A percentile compares a stretch with the other conserved stretches of the same genome.
phyloP scores from a whole-genome alignment of 2,888 invertebrate species.

The Lasioglossum zephyrum region DNA sequence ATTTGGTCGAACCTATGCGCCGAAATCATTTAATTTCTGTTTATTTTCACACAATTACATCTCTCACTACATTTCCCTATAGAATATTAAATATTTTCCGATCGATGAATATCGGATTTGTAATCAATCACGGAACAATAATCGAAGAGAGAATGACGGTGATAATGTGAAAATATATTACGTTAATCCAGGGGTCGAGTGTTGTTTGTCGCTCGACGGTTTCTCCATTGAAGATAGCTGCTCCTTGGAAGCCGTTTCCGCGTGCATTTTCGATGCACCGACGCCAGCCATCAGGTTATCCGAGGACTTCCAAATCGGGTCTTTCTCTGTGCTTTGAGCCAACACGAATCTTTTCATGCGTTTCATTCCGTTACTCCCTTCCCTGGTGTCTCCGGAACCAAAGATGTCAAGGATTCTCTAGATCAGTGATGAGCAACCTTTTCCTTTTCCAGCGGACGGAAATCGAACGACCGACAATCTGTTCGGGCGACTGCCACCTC shows the following conservation, averaged over 20 bases:
- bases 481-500: not conserved
- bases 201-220: conserved; percentile 7
- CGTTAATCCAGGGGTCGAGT: conserved; percentile 61
- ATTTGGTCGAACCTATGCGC: no score
- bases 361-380: conserved; percentile 69
- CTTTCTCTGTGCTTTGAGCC: conserved; percentile 78
- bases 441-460: not conserved
- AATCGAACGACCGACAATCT: not conserved
- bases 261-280: conserved; percentile 72
- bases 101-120: not conserved
- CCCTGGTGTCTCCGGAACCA: not conserved
- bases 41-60: no score
- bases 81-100: not conserved
- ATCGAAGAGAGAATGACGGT: not conserved
- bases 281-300: conserved; percentile 78
- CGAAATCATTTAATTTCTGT: no score
- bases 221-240: conserved; percentile 23
- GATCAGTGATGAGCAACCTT: not conserved
- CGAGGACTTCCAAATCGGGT: conserved; percentile 82
- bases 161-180: conserved; percentile 49
- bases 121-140: not conserved
- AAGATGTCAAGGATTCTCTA: not conserved
- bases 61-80: not conserved
- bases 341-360: conserved; percentile 83
- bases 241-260: conserved; percentile 55